Evolutionary conservation across 2,113 vertebrate genomes (phyloP), one percentile per base, ranked within the genome.

Genomic region (Zosterops japonicus): DNA sequence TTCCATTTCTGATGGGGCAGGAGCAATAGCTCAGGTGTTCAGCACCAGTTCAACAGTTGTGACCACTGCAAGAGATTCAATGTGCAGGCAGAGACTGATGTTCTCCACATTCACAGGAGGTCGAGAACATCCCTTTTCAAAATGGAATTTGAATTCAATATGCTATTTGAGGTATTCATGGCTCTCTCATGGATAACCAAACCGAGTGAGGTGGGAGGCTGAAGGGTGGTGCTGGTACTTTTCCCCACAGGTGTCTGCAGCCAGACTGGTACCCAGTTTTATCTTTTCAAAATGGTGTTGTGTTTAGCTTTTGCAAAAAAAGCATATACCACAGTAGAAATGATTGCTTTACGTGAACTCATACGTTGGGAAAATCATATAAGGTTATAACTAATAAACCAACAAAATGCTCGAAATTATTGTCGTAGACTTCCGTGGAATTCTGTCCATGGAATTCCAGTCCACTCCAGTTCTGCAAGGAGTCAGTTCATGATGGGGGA

Each of bases 341-440:
- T 36, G 12, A 39, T 53, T 2, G 1, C 9, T 57, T 67, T 71
- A 33, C 0, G 0, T 25, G 27, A 76, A 28, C 1, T 5, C 6
- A 6, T 12, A n/a, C 1, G 0, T 33, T 28, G 42, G 49, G 47
- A 63, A 86, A 64, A 64, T 24, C 9, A 13, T 29, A 13, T 2
- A 28, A 29, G 10, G 6, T 44, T 50, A 55, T 50, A 86, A 42
- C 16, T 16, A 53, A 36, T 7, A 82, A 74, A 53, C 28, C 28
- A 50, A 46, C 19, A 47, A 82, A 64, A 53, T 17, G 6, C 31
- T 71, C 35, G 59, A 61, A 47, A 49, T 19, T 1, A 14, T 27
- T 33, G 42, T 21, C n/a, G 20, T 20, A 28, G 55, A 60, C 19
- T 9, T 53, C 16, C 14, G 13, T 15, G 8, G n/a, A 59, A 59